Percentiles rank a stretch among this genome's conserved stretches.
phyloP scores from a whole-genome alignment of 2,888 invertebrate species.

The Andrena fulva region DNA sequence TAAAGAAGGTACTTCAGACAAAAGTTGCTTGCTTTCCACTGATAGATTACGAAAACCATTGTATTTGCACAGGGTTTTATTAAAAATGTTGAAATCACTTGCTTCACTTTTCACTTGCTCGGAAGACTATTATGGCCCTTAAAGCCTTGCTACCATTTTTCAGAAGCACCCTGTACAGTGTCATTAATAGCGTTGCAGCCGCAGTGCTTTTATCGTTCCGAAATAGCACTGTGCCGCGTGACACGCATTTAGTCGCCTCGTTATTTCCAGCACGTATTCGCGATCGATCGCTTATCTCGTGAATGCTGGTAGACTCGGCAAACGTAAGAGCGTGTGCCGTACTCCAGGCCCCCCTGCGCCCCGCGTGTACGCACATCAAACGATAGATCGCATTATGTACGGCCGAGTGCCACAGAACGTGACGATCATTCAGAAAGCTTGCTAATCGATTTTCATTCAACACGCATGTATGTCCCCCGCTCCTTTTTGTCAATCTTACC shows the following conservation, averaged over 20 bases:
- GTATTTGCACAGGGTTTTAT: too few relatives aligned
- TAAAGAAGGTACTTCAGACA: too few relatives aligned
- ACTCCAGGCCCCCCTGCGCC: background rate
- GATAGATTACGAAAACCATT: too few relatives aligned
- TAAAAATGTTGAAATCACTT: too few relatives aligned
- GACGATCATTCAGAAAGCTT: conserved; percentile 36
- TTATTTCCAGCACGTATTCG: conserved; percentile 27
- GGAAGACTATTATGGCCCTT: too few relatives aligned
- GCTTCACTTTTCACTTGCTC: too few relatives aligned
- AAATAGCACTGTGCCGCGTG: background rate
- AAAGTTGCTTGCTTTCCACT: too few relatives aligned
- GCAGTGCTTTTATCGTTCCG: background rate
- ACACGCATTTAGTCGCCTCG: conserved; percentile 12
- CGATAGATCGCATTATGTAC: conserved; percentile 26
- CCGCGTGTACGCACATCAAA: background rate
- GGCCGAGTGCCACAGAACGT: conserved; percentile 14
- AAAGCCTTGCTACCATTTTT: too few relatives aligned
- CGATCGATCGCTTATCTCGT: conserved; percentile 36
- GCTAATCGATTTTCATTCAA: conserved; percentile 48
- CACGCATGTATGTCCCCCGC: background rate
- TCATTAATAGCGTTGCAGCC: background rate
- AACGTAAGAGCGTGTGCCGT: conserved; percentile 10
- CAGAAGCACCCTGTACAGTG: too few relatives aligned
- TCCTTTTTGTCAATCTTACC: background rate
- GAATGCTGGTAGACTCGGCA: conserved; percentile 23